These are phyloP conservation scores for Megalops atlanticus DNA, from an alignment of 2,113 vertebrate species.

Conservation along the genomic window DNA sequence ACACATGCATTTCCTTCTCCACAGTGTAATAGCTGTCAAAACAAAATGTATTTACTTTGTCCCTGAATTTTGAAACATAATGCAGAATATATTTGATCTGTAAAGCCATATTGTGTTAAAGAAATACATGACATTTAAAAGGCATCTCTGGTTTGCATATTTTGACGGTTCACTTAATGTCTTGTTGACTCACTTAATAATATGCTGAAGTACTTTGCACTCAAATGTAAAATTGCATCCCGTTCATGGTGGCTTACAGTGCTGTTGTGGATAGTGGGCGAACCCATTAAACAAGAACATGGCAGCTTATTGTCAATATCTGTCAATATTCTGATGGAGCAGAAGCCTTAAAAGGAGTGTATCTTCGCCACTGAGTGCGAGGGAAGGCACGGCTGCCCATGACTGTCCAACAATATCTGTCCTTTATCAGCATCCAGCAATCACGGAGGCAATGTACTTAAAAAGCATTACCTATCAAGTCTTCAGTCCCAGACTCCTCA, in stretches of 20 bases:
- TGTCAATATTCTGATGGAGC: not conserved
- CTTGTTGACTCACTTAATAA: slow-evolving; percentile 2
- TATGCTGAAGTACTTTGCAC: not conserved
- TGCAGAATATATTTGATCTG: too few relatives aligned
- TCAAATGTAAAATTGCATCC: not conserved
- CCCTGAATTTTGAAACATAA: not conserved
- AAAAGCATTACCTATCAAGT: too few relatives aligned
- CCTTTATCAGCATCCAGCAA: not conserved
- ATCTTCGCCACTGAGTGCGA: not conserved
- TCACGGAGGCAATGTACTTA: not conserved
- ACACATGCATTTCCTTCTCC: not conserved
- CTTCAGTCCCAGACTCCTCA: too few relatives aligned
- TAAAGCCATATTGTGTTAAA: not conserved
- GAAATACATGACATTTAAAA: not conserved
- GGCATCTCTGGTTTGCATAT: not conserved
- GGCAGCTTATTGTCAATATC: not conserved
- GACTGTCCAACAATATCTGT: not conserved
- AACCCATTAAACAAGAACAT: not conserved
- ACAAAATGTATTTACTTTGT: too few relatives aligned
- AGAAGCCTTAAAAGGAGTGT: not conserved
- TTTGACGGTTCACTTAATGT: not conserved
- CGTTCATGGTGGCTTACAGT: not conserved
- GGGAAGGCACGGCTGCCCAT: not conserved
- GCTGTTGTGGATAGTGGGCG: not conserved
- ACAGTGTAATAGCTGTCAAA: not conserved